Base-by-base conservation (phyloP, 2,113 vertebrate genomes). In the Hyaena hyaena region DNA sequence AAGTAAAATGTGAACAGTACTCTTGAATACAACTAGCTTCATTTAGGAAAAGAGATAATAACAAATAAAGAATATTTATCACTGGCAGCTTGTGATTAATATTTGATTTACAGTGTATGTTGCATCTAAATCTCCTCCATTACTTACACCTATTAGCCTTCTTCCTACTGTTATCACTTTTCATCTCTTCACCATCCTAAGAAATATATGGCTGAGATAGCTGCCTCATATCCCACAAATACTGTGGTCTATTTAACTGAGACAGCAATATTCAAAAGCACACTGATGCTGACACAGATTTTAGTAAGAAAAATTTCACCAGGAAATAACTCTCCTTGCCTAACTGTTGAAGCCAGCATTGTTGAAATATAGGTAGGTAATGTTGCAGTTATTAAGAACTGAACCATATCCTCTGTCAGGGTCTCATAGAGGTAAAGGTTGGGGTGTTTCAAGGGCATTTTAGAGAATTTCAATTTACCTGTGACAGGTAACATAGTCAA, bases 41-140 rank as follows among this genome's bases (percentile, higher is more conserved):
- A 97, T 96, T 97, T 97, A 98, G 97, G 94, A 97, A 97, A 98
- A 95, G 89, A 95, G 89, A 97, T 96, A 76, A 92, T 93, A 98
- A 97, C 88, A 98, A 89, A 95, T 95, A 97, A 96, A 93, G 73
- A 95, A 71, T 97, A 89, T 98, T 97, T 96, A 97, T 97, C 88
- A 63, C 45, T 95, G 89, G 74, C 53, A 98, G 88, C 76, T 88
- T 88, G 26, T 93, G 94, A 97, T 96, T 98, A 97, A 96, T 98
- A 98, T 97, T 98, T 97, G 94, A 97, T 97, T 98, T 97, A 90
- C 96, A 69, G 74, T 93, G 84, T 58, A 95, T 31, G 77, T 97
- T 88, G 69, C 81, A 95, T 96, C 97, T 97, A 95, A 97, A 83
- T 83, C 21, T 97, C 26, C 83, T 79, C 90, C 61, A 81, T 97